These are phyloP conservation scores for Epiblema foenella DNA, from an alignment of 2,888 invertebrate genomes.

Conservation along the genomic window DNA sequence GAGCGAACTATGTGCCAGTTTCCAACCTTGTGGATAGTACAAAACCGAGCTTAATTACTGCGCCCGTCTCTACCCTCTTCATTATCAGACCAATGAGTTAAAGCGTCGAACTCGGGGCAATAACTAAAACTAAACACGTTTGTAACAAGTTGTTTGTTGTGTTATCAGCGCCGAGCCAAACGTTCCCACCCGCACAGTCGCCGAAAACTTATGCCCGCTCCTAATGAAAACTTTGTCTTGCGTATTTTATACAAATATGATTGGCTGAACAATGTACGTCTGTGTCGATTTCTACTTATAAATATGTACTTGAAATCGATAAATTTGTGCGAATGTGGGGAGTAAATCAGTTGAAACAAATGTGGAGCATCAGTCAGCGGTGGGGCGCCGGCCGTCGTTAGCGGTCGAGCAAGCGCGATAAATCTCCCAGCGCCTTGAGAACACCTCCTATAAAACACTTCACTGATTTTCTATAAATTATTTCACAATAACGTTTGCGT, in stretches of 20 bases:
- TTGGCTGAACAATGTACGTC: constrained; percentile 38
- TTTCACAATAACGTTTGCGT: constrained; percentile 40
- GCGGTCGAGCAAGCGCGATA: constrained; percentile 77
- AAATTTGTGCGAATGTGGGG: constrained; percentile 62
- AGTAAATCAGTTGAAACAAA: constrained; percentile 84
- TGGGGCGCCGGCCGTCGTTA: constrained; percentile 71
- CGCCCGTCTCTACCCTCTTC: constrained; percentile 70
- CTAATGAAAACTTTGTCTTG: constrained; percentile 81
- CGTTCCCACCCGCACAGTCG: constrained; percentile 76
- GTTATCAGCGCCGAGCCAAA: constrained; percentile 82
- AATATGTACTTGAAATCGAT: constrained; percentile 58
- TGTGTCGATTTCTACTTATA: constrained; percentile 43
- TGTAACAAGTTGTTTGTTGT: constrained; percentile 85
- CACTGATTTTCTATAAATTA: constrained; percentile 43
- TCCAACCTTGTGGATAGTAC: constrained; percentile 49
- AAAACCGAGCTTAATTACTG: constrained; percentile 73
- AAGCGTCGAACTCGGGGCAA: constrained; percentile 81
- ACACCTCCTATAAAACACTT: constrained; percentile 58
- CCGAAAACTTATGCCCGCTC: constrained; percentile 76
- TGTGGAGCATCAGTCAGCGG: constrained; percentile 79
- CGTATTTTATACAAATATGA: constrained; percentile 63
- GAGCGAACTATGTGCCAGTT: constrained; percentile 41
- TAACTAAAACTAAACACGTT: constrained; percentile 85
- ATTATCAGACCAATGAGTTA: constrained; percentile 82
- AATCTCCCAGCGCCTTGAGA: constrained; percentile 80